phyloP scores from a whole-genome alignment of 2,113 vertebrate species.

The Fukomys damarensis region DNA sequence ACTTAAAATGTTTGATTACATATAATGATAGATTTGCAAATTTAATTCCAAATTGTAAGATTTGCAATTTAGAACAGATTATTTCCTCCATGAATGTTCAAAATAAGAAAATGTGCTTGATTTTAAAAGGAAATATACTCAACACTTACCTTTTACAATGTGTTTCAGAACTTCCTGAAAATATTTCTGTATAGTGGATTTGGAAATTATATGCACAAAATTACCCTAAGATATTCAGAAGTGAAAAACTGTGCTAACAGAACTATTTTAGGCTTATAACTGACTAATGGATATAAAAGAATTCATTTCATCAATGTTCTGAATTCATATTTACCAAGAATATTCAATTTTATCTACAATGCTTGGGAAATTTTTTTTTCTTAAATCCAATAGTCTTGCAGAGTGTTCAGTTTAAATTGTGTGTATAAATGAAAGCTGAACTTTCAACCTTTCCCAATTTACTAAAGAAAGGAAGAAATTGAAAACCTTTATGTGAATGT shows the following conservation, averaged over 20 bases:
- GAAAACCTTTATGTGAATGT: slow-evolving; percentile 65
- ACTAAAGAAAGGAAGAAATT: slow-evolving; percentile 59
- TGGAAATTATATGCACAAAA: slow-evolving; percentile 61
- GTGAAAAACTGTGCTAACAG: slow-evolving; percentile 47
- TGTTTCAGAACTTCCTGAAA: slow-evolving; percentile 60
- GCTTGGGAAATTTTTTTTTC: slow-evolving; percentile 58
- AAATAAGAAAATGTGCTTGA: background rate
- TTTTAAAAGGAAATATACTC: slow-evolving; percentile 23
- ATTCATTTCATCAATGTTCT: slow-evolving; percentile 46
- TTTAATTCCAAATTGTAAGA: background rate
- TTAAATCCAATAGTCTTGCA: slow-evolving; percentile 64
- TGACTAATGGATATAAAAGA: slow-evolving; percentile 55
- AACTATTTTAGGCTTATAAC: slow-evolving; percentile 44
- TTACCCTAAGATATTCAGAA: slow-evolving; percentile 60
- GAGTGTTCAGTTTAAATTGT: slow-evolving; percentile 68
- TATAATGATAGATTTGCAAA: slow-evolving; percentile 30
- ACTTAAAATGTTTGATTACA: slow-evolving; percentile 21
- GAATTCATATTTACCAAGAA: slow-evolving; percentile 64
- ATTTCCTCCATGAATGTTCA: background rate
- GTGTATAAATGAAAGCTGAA: slow-evolving; percentile 76
- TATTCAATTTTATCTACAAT: slow-evolving; percentile 68
- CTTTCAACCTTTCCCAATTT: slow-evolving; percentile 62
- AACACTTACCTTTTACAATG: slow-evolving; percentile 37
- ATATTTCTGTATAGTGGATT: slow-evolving; percentile 44
- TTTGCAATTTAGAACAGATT: background rate